phyloP scores from a whole-genome alignment of 2,797 vertebrate genomes.

The Pangasius krempfi region DNA sequence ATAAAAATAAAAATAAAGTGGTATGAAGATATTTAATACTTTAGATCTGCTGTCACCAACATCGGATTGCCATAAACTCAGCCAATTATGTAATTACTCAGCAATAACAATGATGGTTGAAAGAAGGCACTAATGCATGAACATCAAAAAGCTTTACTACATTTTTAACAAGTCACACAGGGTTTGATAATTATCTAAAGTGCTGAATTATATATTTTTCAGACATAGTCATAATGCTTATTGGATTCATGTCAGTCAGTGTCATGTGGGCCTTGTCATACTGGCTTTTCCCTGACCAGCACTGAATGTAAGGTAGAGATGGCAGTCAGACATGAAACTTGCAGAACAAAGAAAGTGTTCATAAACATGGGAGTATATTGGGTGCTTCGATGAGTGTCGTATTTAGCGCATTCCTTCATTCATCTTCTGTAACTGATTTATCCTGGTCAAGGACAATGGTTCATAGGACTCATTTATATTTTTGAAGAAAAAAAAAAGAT shows the following conservation, averaged over 20 bases:
- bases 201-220: slow-evolving; percentile 13
- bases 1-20: not conserved
- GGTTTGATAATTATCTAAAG: not conserved
- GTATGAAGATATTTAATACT: not conserved
- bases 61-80: not conserved
- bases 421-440: not conserved
- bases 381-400: not conserved
- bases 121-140: slow-evolving; percentile 4
- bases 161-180: not conserved
- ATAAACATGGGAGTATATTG: not conserved
- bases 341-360: not conserved
- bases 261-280: not conserved
- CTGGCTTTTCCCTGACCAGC: not conserved
- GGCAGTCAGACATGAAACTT: not conserved
- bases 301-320: not conserved
- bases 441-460: not conserved
- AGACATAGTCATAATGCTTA: not conserved
- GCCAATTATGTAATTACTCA: not conserved
- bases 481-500: not conserved
- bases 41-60: not conserved
- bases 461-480: not conserved
- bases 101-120: not conserved
- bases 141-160: not conserved
- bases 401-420: not conserved
- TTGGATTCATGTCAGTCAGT: not conserved